Conservation (phyloP, 2,888 invertebrate genomes). For the Drosophila mimetica region DNA sequence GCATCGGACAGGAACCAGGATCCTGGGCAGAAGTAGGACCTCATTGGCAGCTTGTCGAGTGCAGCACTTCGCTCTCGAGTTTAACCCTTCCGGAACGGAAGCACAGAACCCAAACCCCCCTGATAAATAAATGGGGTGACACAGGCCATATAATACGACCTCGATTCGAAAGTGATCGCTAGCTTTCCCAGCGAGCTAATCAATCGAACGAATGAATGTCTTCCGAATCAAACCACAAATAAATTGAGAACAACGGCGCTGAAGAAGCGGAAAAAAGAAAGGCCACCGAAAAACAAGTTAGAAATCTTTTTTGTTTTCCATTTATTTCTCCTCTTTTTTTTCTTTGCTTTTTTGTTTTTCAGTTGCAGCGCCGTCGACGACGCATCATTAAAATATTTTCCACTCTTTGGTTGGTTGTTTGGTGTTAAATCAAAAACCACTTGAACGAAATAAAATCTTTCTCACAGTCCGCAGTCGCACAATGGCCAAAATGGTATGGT, state of each 20-base stretch:
- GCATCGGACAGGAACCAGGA: conserved; percentile 49
- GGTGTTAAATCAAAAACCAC: conserved; percentile 79
- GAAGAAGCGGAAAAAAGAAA: conserved; percentile 40
- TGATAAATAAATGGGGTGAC: conserved; percentile 12
- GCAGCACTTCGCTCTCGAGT: conserved; percentile 39
- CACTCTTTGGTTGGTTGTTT: conserved; percentile 60
- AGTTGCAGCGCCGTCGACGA: conserved; percentile 64
- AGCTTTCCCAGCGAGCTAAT: conserved; percentile 53
- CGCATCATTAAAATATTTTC: conserved; percentile 79
- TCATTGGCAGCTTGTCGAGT: conserved; percentile 70
- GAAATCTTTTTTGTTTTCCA: conserved; percentile 65
- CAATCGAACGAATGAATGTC: conserved; percentile 61
- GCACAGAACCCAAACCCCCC: neutral
- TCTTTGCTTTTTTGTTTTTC: conserved; percentile 47
- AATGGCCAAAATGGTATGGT: conserved; percentile 41
- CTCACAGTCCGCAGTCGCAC: conserved; percentile 71
- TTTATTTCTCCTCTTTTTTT: conserved; percentile 19
- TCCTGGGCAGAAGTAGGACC: conserved; percentile 35
- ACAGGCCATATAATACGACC: conserved; percentile 16
- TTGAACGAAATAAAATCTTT: conserved; percentile 79
- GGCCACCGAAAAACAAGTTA: conserved; percentile 75
- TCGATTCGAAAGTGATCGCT: conserved; percentile 39
- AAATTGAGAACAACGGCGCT: conserved; percentile 44
- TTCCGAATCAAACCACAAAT: conserved; percentile 45
- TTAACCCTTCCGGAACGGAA: conserved; percentile 52